Conservation (phyloP, 2,113 vertebrate species). For the Catagonus wagneri region DNA sequence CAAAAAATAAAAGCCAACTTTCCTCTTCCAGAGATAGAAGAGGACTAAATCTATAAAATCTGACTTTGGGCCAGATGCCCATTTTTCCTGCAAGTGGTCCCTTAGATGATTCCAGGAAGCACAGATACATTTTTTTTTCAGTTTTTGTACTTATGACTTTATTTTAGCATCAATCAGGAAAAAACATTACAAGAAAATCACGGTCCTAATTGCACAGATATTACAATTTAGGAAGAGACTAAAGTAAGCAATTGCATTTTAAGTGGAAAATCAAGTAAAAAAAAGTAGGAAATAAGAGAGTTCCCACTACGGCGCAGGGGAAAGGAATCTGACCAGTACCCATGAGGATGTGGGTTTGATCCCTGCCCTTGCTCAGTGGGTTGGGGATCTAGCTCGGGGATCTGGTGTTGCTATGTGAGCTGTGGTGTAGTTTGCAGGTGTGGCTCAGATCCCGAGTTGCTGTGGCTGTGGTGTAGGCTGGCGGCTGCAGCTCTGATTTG, state of each 20-base stretch:
- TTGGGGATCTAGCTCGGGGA: too few relatives aligned
- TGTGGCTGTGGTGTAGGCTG: too few relatives aligned
- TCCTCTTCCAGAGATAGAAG: neutral
- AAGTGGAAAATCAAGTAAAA: neutral
- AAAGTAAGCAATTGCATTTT: neutral
- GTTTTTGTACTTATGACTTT: neutral
- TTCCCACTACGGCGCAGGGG: too few relatives aligned
- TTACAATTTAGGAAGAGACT: neutral
- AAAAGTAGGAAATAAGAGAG: too few relatives aligned
- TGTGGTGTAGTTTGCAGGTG: too few relatives aligned
- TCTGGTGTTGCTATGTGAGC: too few relatives aligned
- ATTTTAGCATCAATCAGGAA: neutral
- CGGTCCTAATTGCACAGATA: neutral
- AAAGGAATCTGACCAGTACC: too few relatives aligned
- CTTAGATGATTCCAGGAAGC: neutral
- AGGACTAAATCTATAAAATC: neutral
- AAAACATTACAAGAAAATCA: neutral
- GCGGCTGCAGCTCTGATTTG: too few relatives aligned
- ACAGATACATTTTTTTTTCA: neutral
- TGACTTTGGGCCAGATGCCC: neutral
- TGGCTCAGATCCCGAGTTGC: too few relatives aligned
- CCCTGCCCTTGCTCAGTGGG: too few relatives aligned
- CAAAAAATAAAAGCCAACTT: neutral
- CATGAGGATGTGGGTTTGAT: too few relatives aligned
- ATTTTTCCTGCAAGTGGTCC: neutral